Base-by-base conservation (phyloP, 2,888 invertebrate species). In the Lasioglossum malachurum region DNA sequence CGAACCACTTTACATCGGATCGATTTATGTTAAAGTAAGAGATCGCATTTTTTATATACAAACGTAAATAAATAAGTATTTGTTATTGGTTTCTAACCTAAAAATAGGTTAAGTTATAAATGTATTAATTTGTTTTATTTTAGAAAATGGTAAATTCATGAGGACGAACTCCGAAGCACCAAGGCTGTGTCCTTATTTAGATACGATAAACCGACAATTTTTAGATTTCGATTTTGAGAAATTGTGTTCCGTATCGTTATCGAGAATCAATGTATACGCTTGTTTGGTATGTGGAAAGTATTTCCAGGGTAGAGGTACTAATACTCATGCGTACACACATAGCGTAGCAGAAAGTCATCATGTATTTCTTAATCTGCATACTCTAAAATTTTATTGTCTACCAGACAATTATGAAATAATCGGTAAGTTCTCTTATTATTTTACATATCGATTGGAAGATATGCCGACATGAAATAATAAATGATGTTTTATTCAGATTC, bases 201-300 rank as follows among this genome's bases (percentile, higher is more conserved):
- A 99, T 94, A 99, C 99, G 0, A 99, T 99, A 86, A 99, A 99
- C 95, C 96, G 99, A 78, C 98, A 99, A 93, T 97, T 99, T 86
- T 95, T 99, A 86, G 99, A 99, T 96, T 99, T 99, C 96, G 99
- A 99, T 96, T 99, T 99, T 96, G 99, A 99, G 95, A 99, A 99
- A 95, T 96, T 99, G 41, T 99, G 99, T 95, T 99, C 99, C 0
- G 98, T 99, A 60, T 99, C 99, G 0, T 95, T 99, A 87, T 99
- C 99, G 0, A 97, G 99, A 93, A 99, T 99, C 92, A 99, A 99
- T 96, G 99, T 99, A 53, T 99, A 99, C 95, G 99, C 99, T 12
- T 99, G 99, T 94, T 96, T 99, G 84, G 99, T 99, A 1, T 99
- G 99, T 95, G 99, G 99, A 35, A 99, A 99, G 96, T 99, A 99